Evolutionary conservation across 1,140 invertebrate genomes (phyloP).

Genomic region (Apis mellifera): Amel_HAv3.1 CM009936.2:7262501-7263000

Average conservation of each 20-base stretch:
- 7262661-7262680: too few relatives aligned
- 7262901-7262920: not conserved
- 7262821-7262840: not conserved
- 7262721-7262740: not conserved
- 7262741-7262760: too few relatives aligned
- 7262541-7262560: not conserved
- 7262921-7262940: not conserved
- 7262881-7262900: constrained; percentile 47
- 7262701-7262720: not conserved
- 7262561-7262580: constrained; percentile 25
- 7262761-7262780: constrained; percentile 49
- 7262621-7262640: not conserved
- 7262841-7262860: constrained; percentile 43
- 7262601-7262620: too few relatives aligned
- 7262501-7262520: constrained; percentile 50
- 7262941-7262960: not conserved
- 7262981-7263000: not conserved
- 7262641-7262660: not conserved
- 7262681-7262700: too few relatives aligned
- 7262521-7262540: constrained; percentile 1
- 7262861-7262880: constrained; percentile 19
- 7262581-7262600: not conserved
- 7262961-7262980: constrained; percentile 18
- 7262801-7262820: constrained; percentile 33
- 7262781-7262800: constrained; percentile 47